These are phyloP conservation scores for Protobothrops mucrosquamatus DNA, from an alignment of 2,113 vertebrate species.

Conservation along the genomic window DNA sequence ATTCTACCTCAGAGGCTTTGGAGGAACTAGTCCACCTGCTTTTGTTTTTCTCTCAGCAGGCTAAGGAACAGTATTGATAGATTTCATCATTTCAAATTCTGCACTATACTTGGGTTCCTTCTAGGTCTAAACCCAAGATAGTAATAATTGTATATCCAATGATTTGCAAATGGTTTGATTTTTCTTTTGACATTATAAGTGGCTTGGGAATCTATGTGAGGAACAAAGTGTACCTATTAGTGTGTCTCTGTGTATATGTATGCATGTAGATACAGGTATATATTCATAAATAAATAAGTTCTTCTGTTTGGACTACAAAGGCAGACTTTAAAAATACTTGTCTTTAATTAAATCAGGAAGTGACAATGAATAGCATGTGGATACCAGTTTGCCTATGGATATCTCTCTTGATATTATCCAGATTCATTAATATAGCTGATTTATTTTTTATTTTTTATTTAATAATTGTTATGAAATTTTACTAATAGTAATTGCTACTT, in stretches of 20 bases:
- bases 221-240: not conserved
- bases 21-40: not conserved
- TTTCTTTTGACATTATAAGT: not conserved
- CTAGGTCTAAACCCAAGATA: not conserved
- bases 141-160: not conserved
- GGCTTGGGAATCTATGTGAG: not conserved
- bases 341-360: not conserved
- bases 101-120: not conserved
- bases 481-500: not conserved
- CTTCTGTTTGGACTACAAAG: not conserved
- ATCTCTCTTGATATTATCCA: not conserved
- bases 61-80: not conserved
- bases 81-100: not conserved
- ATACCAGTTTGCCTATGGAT: not conserved
- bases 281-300: not conserved
- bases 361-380: not conserved
- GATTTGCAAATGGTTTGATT: not conserved
- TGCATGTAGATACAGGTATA: not conserved
- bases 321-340: not conserved
- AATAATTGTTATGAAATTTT: not conserved
- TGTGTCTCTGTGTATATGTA: not conserved
- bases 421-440: not conserved
- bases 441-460: not conserved
- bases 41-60: not conserved
- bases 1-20: not conserved